A percentile compares a stretch with the other conserved stretches of the same genome.
phyloP scores from a whole-genome alignment of 2,113 vertebrate genomes.

The Chamaea fasciata region DNA sequence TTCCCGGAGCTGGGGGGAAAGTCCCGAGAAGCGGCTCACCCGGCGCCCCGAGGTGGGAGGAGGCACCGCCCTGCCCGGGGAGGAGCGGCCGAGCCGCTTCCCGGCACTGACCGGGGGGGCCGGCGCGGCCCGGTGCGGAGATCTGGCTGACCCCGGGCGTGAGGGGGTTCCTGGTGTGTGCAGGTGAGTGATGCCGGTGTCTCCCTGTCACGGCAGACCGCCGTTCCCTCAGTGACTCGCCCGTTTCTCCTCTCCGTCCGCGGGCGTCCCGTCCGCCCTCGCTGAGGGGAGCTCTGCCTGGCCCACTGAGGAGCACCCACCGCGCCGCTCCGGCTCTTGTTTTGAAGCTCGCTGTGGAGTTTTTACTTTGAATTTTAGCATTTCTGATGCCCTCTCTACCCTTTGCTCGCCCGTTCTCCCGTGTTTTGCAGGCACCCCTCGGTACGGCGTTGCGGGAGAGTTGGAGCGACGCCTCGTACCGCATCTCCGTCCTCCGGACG shows the following conservation, averaged over 20 bases:
- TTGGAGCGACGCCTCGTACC: background rate
- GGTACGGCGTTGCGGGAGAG: background rate
- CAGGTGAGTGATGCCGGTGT: background rate
- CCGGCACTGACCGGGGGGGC: background rate
- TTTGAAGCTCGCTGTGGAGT: background rate
- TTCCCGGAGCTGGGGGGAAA: background rate
- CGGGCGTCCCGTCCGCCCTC: background rate
- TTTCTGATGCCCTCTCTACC: background rate
- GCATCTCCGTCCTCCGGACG: background rate
- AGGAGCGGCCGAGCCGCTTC: background rate
- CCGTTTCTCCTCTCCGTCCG: no score
- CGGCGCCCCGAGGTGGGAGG: background rate
- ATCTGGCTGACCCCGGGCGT: accelerated
- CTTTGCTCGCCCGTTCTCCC: no score
- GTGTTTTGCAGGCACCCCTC: background rate
- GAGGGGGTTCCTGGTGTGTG: background rate
- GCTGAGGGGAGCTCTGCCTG: background rate
- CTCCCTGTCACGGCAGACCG: background rate
- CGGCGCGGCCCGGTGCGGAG: accelerated
- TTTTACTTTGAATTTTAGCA: background rate
- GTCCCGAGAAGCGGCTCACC: background rate
- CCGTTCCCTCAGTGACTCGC: no score
- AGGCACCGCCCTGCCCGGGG: background rate
- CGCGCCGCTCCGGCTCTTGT: background rate
- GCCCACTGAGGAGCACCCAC: background rate